Evolutionary conservation across 2,888 invertebrate genomes (phyloP).

Genomic region (Rhamnusium bicolor): DNA sequence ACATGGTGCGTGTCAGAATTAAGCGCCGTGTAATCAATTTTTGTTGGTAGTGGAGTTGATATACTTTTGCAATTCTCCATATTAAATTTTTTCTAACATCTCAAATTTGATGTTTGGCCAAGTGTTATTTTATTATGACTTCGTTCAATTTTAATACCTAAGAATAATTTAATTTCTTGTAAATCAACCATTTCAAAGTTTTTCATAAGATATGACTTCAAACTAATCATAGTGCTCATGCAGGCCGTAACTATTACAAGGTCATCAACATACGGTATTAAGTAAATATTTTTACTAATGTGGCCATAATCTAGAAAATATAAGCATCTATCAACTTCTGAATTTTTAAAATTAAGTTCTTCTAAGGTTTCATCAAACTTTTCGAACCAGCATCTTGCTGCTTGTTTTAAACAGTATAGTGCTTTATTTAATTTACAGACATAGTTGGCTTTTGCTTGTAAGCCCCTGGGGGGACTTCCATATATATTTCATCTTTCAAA

Average conservation of each 20-base stretch:
- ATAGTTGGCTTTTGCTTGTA: neutral
- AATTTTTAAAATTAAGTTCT: slow-evolving; percentile 25
- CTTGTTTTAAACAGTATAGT: slow-evolving; percentile 38
- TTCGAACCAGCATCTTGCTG: slow-evolving; percentile 30
- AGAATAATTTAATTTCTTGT: slow-evolving; percentile 23
- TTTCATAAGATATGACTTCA: neutral
- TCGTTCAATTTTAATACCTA: slow-evolving; percentile 43
- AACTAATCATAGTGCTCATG: neutral
- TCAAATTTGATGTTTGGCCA: slow-evolving; percentile 46
- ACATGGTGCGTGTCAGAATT: slow-evolving; percentile 54
- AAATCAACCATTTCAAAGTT: neutral
- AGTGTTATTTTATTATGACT: slow-evolving; percentile 35
- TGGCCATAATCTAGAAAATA: slow-evolving; percentile 24
- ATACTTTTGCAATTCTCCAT: slow-evolving; percentile 50
- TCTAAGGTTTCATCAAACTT: neutral
- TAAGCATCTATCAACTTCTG: slow-evolving; percentile 20
- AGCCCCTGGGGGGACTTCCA: neutral
- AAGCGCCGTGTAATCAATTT: slow-evolving; percentile 53
- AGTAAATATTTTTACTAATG: slow-evolving; percentile 11
- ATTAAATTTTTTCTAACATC: slow-evolving; percentile 54
- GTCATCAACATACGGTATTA: slow-evolving; percentile 25
- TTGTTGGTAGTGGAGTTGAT: slow-evolving; percentile 51
- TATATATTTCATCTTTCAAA: neutral
- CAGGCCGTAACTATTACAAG: neutral
- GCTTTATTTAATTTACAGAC: slow-evolving; percentile 38